These are phyloP conservation scores for Equus quagga DNA, from an alignment of 2,113 vertebrate genomes.

Conservation along the genomic window DNA sequence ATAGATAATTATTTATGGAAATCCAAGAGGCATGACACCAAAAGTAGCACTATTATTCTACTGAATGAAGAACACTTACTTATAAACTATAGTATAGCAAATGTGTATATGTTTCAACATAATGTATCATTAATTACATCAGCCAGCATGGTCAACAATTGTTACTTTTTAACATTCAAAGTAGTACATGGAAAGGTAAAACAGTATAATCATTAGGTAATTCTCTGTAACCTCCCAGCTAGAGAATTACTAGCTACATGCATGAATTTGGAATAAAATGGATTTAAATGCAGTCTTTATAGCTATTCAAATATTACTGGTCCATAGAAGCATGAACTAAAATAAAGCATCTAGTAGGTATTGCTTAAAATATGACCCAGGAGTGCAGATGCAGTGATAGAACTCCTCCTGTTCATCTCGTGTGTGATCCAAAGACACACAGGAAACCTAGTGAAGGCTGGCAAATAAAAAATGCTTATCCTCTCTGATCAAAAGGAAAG, in stretches of 20 bases:
- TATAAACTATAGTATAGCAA: neutral
- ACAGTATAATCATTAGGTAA: neutral
- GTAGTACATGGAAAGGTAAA: neutral
- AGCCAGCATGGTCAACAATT: conserved; percentile 2
- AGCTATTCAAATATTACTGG: conserved; percentile 16
- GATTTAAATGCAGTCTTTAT: conserved; percentile 11
- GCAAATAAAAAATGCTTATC: neutral
- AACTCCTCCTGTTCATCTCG: neutral
- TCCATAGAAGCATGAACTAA: neutral
- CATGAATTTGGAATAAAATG: neutral
- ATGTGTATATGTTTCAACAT: neutral
- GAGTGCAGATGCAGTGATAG: neutral
- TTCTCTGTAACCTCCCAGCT: neutral
- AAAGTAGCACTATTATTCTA: neutral
- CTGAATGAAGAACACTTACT: neutral
- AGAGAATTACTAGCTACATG: conserved; percentile 12
- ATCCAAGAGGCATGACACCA: neutral
- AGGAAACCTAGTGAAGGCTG: neutral
- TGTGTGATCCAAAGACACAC: neutral
- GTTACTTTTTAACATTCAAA: neutral
- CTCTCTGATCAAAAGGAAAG: neutral
- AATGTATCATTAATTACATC: conserved; percentile 26
- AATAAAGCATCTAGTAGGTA: conserved; percentile 9
- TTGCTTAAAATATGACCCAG: conserved; percentile 18
- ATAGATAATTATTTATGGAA: neutral